phyloP scores from a whole-genome alignment of 1,140 invertebrate genomes.

The Helicoverpa armigera region DNA sequence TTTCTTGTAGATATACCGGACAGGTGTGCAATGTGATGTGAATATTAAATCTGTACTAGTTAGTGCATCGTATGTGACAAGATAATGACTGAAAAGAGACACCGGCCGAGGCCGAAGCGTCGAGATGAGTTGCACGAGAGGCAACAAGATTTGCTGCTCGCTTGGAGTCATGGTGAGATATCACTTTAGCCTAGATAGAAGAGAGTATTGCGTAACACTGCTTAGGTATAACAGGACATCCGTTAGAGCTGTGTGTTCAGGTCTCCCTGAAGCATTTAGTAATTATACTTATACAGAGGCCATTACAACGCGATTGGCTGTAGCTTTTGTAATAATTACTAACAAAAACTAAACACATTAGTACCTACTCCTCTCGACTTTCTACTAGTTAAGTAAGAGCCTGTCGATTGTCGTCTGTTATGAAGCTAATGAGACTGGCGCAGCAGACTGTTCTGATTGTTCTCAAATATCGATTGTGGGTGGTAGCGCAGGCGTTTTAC shows the following conservation, averaged over 20 bases:
- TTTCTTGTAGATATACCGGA: conserved; percentile 42
- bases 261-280: neutral
- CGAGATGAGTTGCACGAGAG: conserved; percentile 77
- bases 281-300: neutral
- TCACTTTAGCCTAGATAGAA: conserved; percentile 7
- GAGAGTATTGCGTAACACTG: neutral
- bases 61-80: conserved; percentile 57
- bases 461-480: conserved; percentile 19
- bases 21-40: conserved; percentile 64
- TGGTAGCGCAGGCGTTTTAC: conserved; percentile 17
- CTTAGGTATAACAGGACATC: neutral
- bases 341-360: neutral
- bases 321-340: neutral
- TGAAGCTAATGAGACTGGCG: neutral
- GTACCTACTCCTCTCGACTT: neutral
- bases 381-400: neutral
- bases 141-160: conserved; percentile 80
- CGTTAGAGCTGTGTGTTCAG: neutral
- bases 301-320: too few relatives aligned
- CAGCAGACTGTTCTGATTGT: neutral
- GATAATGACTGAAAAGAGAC: conserved; percentile 71
- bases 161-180: conserved; percentile 83
- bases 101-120: conserved; percentile 73
- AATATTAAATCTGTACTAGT: conserved; percentile 50
- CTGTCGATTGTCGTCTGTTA: neutral